Evolutionary conservation across 2,888 invertebrate genomes (phyloP), one percentile per base, ranked within the genome.

Genomic region (Apeira syringaria): DNA sequence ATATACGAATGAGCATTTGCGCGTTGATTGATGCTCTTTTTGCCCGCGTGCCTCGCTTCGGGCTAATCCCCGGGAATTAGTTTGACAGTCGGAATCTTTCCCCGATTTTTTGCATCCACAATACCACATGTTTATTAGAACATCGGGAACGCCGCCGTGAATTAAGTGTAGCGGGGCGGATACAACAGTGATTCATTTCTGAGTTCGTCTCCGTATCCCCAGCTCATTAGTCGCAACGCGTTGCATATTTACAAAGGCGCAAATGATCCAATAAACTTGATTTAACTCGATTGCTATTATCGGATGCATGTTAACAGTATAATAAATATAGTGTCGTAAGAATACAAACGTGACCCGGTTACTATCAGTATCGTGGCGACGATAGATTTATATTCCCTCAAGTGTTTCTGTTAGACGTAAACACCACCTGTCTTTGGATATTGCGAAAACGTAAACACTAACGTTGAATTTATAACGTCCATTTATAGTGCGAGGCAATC

Each of bases 11-110:
- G 62, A 63, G 68, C 66, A 70, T 74, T 68, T 68, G 59, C 59
- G 39, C 53, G 64, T 61, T 88, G 86, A 87, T 85, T 74, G 80
- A 88, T 88, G 79, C 59, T 53, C 46, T 86, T 88, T 87, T 88
- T 87, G 82, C 77, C 76, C 80, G 80, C 78, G 76, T 75, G 70
- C 76, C 72, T 69, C 62, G 59, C 51, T 57, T 56, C 60, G 50
- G 53, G 64, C 72, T 81, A 80, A 86, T 80, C 80, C 80, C 69
- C 57, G 61, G 66, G 84, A 78, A 81, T 87, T 84, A 86, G 74
- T 80, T 80, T 80, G 87, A 85, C 88, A 86, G 80, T 56, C 70
- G 80, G 80, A 72, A 82, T 79, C 81, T 80, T 74, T 79, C 76
- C 80, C 82, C 53, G 65, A 77, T 74, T 87, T 87, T 87, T 88